Conservation (phyloP, 2,113 vertebrate species). For the Labeo catla region DNA sequence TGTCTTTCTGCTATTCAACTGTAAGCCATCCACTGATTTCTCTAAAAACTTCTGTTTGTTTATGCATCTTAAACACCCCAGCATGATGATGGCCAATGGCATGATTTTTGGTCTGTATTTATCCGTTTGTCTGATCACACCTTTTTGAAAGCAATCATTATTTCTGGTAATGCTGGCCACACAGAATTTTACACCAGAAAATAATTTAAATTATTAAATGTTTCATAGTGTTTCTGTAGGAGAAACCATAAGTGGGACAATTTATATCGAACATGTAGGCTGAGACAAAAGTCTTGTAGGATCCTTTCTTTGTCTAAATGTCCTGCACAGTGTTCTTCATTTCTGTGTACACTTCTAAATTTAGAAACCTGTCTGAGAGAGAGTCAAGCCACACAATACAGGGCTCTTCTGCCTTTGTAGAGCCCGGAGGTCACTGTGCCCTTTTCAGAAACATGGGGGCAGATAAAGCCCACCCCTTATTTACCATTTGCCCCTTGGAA, state of each 20-base stretch:
- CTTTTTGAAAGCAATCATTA: neutral
- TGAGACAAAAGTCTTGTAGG: neutral
- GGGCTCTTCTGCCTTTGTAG: constrained; percentile 14
- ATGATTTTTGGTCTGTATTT: neutral
- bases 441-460: constrained; percentile 51
- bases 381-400: neutral
- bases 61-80: neutral
- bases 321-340: neutral
- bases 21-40: no score
- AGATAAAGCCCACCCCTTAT: constrained; percentile 12
- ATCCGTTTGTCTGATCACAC: neutral
- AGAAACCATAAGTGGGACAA: neutral
- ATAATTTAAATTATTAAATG: no score
- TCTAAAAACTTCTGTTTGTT: neutral
- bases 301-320: neutral
- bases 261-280: neutral
- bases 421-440: constrained; percentile 48
- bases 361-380: constrained; percentile 36
- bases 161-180: neutral
- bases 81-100: neutral
- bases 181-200: neutral
- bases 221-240: no score
- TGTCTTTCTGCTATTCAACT: neutral
- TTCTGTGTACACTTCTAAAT: constrained; percentile 31
- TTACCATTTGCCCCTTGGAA: constrained; percentile 32